Evolutionary conservation across 2,113 vertebrate genomes (phyloP).

Genomic region (Caloenas nicobarica): DNA sequence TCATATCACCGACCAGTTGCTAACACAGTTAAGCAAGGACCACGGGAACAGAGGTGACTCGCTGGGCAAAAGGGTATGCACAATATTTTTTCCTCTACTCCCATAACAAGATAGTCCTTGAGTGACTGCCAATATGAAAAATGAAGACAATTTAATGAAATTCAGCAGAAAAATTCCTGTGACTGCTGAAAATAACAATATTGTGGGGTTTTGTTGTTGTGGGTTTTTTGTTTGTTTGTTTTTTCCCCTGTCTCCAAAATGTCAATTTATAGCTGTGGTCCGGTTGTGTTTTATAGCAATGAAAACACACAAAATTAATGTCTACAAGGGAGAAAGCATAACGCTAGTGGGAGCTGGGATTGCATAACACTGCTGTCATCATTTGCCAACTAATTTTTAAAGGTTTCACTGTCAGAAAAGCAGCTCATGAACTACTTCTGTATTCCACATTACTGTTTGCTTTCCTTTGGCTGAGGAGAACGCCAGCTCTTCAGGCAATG

Average conservation of each 20-base stretch:
- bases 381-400: slow-evolving; percentile 4
- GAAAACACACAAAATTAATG: neutral
- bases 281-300: neutral
- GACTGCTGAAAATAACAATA: neutral
- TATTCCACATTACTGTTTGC: neutral
- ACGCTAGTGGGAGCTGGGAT: neutral
- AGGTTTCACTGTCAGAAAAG: neutral
- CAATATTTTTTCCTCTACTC: neutral
- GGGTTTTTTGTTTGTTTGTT: too few relatives aligned
- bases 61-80: neutral
- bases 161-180: neutral
- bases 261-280: neutral
- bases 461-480: neutral
- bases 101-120: neutral
- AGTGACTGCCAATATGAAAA: neutral
- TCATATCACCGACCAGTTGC: neutral
- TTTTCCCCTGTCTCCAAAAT: neutral
- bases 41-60: neutral
- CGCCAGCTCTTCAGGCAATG: neutral
- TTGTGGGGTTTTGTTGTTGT: neutral
- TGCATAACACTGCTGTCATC: neutral
- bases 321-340: neutral
- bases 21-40: neutral
- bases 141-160: neutral
- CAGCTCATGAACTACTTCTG: neutral